Conservation (phyloP, 2,888 invertebrate genomes). For the Pheosia tremula region DNA sequence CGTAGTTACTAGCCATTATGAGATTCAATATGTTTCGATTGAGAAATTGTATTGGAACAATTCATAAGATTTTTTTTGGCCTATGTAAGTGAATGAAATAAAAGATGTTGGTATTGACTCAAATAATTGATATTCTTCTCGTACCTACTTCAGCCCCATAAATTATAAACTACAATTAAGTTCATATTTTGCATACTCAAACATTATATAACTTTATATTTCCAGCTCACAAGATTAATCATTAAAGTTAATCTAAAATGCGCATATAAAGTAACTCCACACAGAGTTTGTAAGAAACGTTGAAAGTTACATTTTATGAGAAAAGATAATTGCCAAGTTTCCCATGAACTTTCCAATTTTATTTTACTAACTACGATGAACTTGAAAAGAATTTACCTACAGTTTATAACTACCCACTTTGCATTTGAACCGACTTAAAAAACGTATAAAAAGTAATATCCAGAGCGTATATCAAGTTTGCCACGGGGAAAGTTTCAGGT, state of each 20-base stretch:
- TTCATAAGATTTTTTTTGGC: too few relatives aligned
- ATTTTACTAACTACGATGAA: slow-evolving; percentile 25
- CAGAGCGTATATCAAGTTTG: slow-evolving; percentile 52
- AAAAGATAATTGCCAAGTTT: slow-evolving; percentile 39
- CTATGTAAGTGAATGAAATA: too few relatives aligned
- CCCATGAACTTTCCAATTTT: slow-evolving; percentile 27
- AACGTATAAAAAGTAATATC: slow-evolving; percentile 44
- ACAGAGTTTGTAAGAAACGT: slow-evolving; percentile 33
- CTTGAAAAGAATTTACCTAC: slow-evolving; percentile 18
- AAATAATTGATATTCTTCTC: too few relatives aligned
- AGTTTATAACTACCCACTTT: slow-evolving; percentile 25
- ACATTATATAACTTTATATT: slow-evolving; percentile 20
- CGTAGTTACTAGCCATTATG: neutral
- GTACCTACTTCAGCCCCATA: too few relatives aligned
- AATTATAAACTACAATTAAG: neutral
- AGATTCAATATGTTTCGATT: neutral
- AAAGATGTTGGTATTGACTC: too few relatives aligned
- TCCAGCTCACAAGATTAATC: slow-evolving; percentile 16
- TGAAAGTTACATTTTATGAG: slow-evolving; percentile 28
- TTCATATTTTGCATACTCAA: slow-evolving; percentile 16
- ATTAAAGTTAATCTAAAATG: slow-evolving; percentile 31
- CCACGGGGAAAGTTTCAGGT: slow-evolving; percentile 56
- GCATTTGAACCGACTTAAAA: slow-evolving; percentile 45
- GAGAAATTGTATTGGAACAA: neutral
- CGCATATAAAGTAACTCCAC: slow-evolving; percentile 35